Evolutionary conservation across 1,140 invertebrate genomes (phyloP), one percentile per base, ranked within the genome.

Genomic region (Papilio glaucus): DNA sequence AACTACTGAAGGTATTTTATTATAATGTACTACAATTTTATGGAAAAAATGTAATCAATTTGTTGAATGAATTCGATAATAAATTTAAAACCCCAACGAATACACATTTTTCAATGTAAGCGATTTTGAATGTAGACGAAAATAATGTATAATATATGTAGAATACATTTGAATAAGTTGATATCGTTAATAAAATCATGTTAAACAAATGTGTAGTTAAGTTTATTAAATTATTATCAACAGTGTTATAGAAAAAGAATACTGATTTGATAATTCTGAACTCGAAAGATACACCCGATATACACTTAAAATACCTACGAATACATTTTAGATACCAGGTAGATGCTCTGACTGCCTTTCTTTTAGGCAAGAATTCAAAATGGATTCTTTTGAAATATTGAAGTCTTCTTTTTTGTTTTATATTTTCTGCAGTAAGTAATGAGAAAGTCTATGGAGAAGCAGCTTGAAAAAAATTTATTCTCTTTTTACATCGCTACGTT

Each of bases 401-500:
- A 65, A 65, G 29, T 41, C 33, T 38, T 21, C 9, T 41, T 65
- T 33, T 65, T 65, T 65, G 33, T 65, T 65, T 65, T 65, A 65
- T 65, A 21, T 65, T 65, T 21, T 65, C 49, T 57, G 18, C 49
- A 65, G 29, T 65, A 65, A 39, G 62, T 65, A 65, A 65, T 37
- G 33, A 65, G 33, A 65, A 65, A 65, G 29, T 39, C 29, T 65
- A 65, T 37, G 15, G 62, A 65, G 33, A 65, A 39, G 33, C 33
- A 38, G 33, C 29, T 39, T 63, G 18, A 69, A 49, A 69, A 62
- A 69, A 69, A 45, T 49, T 49, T 39, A 69, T 69, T 69, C 41
- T 69, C 26, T 69, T n/a, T 69, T 29, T 33, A 49, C 21, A 29
- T 69, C 41, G 67, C 67, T 49, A 69, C 67, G 8, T 69, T 69